Percentiles rank a stretch among this genome's conserved stretches.
Evolutionary conservation across 2,888 invertebrate genomes (phyloP).

Genomic region (Limenitis camilla): DNA sequence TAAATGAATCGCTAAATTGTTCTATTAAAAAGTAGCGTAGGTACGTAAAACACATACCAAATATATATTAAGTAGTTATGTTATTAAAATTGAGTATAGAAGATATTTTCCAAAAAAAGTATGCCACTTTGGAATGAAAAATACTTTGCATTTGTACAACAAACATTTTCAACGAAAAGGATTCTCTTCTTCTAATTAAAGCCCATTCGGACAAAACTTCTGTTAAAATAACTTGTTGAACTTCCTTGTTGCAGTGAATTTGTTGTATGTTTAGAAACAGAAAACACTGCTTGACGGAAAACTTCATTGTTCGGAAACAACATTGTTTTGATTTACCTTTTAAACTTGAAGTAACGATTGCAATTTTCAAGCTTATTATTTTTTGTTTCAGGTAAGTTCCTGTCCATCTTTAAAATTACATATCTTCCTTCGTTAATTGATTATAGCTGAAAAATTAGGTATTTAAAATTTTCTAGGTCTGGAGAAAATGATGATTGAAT

Average conservation of each 20-base stretch:
- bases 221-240: conserved; percentile 3
- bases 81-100: no score
- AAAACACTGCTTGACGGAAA: conserved; percentile 53
- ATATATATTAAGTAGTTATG: no score
- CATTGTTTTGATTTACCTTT: conserved; percentile 26
- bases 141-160: no score
- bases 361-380: not conserved
- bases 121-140: no score
- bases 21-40: no score
- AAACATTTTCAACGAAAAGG: not conserved
- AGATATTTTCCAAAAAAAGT: no score
- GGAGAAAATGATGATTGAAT: no score
- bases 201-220: not conserved
- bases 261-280: conserved; percentile 47
- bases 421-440: no score
- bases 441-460: no score
- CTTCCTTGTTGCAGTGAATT: conserved; percentile 6
- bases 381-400: conserved; percentile 45
- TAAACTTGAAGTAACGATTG: not conserved
- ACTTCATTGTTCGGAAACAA: conserved; percentile 45
- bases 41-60: no score
- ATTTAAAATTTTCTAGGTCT: no score
- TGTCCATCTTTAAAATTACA: not conserved
- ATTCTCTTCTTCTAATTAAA: not conserved
- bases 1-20: no score